Evolutionary conservation across 2,888 invertebrate genomes (phyloP), one percentile per base, ranked within the genome.

Genomic region (Limnephilus lunatus): DNA sequence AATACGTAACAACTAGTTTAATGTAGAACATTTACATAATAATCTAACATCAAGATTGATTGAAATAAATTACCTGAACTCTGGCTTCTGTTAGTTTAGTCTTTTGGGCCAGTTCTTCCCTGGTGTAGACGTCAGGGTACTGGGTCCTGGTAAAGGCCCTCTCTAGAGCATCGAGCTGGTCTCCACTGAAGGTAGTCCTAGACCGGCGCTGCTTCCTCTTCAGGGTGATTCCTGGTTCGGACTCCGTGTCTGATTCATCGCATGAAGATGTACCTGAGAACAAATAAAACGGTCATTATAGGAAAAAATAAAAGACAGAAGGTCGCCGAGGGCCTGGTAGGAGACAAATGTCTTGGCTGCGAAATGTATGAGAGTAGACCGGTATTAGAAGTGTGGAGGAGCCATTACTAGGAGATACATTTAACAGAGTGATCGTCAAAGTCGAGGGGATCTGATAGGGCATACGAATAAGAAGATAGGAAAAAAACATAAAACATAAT

Each of bases 101-200:
- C 91, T 98, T 97, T 94, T 98, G 98, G 0, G 99, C 99, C 86
- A 99, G 95, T 95, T 99, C 99, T 94, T 99, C 99, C 90, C 99
- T 96, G 0, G 99, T 99, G 95, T 99, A 99, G 32, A 99, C 98
- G 94, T 99, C 99, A 0, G 99, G 99, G 95, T 99, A 99, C 95
- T 99, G 99, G 0, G 99, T 99, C 89, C 98, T 96, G 94, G 98
- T 98, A 95, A 99, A 99, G 0, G 99, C 98, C 93, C 98, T 97
- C 95, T 99, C 99, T 93, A 99, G 95, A 92, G 98, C 98, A 94
- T 99, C 99, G 94, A 99, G 95, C 94, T 99, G 99, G 94, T 99
- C 98, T 0, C 98, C 98, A 0, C 98, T 98, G 95, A 99, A 99
- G 3, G 99, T 99, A 35, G 99, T 99, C 35, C 99, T 96, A 91